Evolutionary conservation across 2,797 vertebrate genomes (phyloP).

Genomic region (Falco peregrinus): DNA sequence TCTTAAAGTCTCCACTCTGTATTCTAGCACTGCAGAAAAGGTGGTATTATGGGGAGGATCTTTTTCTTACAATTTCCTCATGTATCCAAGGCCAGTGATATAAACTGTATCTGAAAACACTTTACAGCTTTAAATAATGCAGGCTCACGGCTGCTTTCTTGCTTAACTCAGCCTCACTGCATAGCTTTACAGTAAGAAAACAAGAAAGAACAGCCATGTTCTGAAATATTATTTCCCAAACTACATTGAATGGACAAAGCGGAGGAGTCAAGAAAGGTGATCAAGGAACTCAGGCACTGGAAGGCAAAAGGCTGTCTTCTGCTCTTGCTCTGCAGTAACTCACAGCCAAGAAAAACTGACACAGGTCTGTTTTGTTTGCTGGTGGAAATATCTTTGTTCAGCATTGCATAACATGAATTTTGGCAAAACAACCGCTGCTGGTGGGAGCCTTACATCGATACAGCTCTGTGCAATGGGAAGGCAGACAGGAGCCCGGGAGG

Average conservation of each 20-base stretch:
- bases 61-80: not conserved
- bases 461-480: not conserved
- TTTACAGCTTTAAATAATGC: not conserved
- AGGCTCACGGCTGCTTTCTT: not conserved
- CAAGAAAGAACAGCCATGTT: not conserved
- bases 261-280: not conserved
- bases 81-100: not conserved
- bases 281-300: not conserved
- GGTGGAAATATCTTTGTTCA: not conserved
- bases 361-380: not conserved
- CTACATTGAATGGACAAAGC: not conserved
- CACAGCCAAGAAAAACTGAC: not conserved
- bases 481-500: not conserved
- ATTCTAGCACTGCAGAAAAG: not conserved
- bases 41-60: not conserved
- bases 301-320: not conserved
- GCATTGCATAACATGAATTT: not conserved
- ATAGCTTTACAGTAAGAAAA: not conserved
- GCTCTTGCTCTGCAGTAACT: not conserved
- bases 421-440: not conserved
- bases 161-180: not conserved
- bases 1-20: not conserved
- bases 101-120: not conserved
- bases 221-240: not conserved
- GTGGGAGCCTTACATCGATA: not conserved